These are phyloP conservation scores for Acanthisitta chloris DNA, from an alignment of 2,113 vertebrate genomes.

Conservation along the genomic window DNA sequence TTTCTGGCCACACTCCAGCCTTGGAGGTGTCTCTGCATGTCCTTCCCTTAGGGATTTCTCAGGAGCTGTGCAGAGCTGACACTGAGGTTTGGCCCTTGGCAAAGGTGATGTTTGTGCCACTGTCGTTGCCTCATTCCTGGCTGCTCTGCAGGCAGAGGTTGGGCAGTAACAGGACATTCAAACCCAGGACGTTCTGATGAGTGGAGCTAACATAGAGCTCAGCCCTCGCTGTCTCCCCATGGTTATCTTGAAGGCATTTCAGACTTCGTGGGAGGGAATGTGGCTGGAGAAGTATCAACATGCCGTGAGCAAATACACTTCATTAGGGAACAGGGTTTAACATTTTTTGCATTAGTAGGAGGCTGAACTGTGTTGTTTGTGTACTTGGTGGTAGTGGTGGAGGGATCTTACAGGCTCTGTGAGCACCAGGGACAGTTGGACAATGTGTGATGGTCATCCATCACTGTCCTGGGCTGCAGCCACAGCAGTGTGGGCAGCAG, in stretches of 20 bases:
- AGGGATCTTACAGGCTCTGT: background rate
- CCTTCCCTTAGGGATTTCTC: fast-evolving
- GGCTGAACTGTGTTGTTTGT: background rate
- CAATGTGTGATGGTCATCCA: fast-evolving
- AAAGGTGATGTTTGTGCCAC: fast-evolving
- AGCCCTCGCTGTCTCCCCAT: background rate
- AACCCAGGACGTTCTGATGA: too few relatives aligned
- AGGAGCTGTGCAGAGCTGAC: fast-evolving
- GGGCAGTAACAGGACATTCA: too few relatives aligned
- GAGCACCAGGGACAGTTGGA: background rate
- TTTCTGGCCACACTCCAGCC: background rate
- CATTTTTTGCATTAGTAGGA: background rate
- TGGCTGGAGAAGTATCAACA: background rate
- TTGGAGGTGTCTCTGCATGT: background rate
- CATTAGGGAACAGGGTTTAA: background rate
- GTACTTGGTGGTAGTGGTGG: background rate
- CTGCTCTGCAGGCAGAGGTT: background rate
- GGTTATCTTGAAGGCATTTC: background rate
- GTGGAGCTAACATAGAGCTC: too few relatives aligned
- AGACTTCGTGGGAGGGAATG: conserved; percentile 13
- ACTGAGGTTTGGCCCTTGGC: background rate
- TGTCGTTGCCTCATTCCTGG: background rate
- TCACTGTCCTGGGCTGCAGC: too few relatives aligned
- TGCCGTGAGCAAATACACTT: background rate
- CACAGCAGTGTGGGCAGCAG: too few relatives aligned